Base-by-base conservation (phyloP, 2,113 vertebrate species). In the Clarias macrocephalus region DNA sequence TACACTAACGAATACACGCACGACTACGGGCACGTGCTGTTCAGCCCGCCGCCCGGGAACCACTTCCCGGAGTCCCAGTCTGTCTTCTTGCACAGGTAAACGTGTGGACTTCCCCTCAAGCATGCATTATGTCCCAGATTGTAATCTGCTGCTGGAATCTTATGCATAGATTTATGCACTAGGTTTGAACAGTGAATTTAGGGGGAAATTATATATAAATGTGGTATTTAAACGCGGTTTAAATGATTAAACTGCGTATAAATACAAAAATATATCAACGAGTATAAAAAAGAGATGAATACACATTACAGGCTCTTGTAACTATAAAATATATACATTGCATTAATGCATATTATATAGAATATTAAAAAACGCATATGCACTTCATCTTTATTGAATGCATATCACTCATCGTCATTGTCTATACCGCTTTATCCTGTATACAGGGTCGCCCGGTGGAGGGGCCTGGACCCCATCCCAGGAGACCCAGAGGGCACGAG, bases 31-130 rank as follows among this genome's bases (percentile, higher is more conserved):
- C 93, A 95, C 75, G 91, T 92, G 60, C 93, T 94, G 70, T 95
- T 96, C 90, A 90, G 92, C 23, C 91, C 93, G n/a, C 91, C 93
- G 60, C 80, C 85, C 10, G 94, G 92, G 37, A 91, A 73, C 83
- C 94, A 91, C 84, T 94, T 95, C 87, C 94, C 94, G 18, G 95
- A 95, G 82, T 95, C 95, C 52, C 95, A 95, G 91, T 94, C 94
- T 5, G 93, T 90, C 75, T 94, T 94, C 72, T 90, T 95, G 33
- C 94, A 94, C 79, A 94, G 95, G 95, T 96, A 91, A 83, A 93
- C 93, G 6, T 86, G 11, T 25, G 19, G 1, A 42, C 16, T 81
- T 25, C 19, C 79, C 57, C 57, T 13, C 57, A 42, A 62, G 57
- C 79, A 81, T 81, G 79, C 57, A 62, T 15, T 0, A 42, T 62